phyloP scores from a whole-genome alignment of 2,888 invertebrate genomes.

The Pristionchus japonicus region DNA sequence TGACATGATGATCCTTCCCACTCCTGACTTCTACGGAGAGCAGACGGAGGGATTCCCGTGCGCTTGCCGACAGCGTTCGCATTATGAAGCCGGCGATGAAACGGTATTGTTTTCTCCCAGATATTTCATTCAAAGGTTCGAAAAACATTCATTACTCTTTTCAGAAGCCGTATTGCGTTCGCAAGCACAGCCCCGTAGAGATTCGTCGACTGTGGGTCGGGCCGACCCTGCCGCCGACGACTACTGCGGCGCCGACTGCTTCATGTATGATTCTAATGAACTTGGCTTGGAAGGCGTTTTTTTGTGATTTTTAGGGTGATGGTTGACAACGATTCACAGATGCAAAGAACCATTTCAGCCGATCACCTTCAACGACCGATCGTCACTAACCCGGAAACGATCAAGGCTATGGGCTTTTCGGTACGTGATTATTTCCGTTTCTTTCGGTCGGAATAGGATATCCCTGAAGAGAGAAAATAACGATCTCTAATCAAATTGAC shows the following conservation, averaged over 20 bases:
- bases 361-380: slow-evolving; percentile 50
- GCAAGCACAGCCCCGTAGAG: slow-evolving; percentile 55
- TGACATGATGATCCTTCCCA: neutral
- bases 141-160: slow-evolving; percentile 36
- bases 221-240: neutral
- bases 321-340: too few relatives aligned
- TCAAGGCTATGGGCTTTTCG: slow-evolving; percentile 65
- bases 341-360: neutral
- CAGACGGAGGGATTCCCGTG: slow-evolving; percentile 45
- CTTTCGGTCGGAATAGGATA: too few relatives aligned
- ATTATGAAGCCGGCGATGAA: neutral
- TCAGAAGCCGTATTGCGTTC: slow-evolving; percentile 63
- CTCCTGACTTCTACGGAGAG: slow-evolving; percentile 42
- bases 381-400: slow-evolving; percentile 62
- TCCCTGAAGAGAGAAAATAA: too few relatives aligned
- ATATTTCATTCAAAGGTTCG: too few relatives aligned
- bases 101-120: neutral
- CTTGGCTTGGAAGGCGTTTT: too few relatives aligned
- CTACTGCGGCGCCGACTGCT: neutral
- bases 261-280: neutral
- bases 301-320: too few relatives aligned
- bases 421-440: too few relatives aligned
- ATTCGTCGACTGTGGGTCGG: slow-evolving; percentile 57
- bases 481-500: too few relatives aligned
- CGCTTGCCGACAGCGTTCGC: slow-evolving; percentile 58